A percentile compares a stretch with the other conserved stretches of the same genome.
These are phyloP conservation scores for Tonatia bakeri DNA, from an alignment of 2,113 vertebrate genomes.

Conservation along the genomic window DNA sequence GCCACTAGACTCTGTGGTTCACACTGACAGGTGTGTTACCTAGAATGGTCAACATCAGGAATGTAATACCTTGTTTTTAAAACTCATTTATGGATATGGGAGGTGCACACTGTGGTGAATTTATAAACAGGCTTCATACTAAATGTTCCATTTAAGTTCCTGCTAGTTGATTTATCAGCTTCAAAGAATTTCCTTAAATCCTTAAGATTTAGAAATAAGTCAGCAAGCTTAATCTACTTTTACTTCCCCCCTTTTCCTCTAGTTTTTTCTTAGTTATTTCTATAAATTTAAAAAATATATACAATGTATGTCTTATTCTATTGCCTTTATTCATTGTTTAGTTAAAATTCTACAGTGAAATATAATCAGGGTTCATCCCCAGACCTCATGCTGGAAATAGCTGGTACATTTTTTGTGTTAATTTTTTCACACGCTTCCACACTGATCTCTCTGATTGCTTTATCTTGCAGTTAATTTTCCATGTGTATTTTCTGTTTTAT, in stretches of 20 bases:
- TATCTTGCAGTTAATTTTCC: background rate
- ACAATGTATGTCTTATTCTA: background rate
- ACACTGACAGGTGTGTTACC: background rate
- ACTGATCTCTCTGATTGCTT: background rate
- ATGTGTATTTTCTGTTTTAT: background rate
- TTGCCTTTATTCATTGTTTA: background rate
- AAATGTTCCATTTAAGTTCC: background rate
- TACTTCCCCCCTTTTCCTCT: background rate
- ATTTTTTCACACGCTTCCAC: background rate
- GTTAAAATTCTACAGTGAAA: background rate
- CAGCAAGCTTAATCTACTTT: background rate
- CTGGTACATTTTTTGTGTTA: background rate
- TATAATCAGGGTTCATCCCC: background rate
- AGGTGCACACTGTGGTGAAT: background rate
- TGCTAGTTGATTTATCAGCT: background rate
- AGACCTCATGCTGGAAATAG: background rate
- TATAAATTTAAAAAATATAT: background rate
- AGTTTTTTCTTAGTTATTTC: background rate
- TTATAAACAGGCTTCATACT: background rate
- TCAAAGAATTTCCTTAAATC: background rate
- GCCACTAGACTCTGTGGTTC: background rate
- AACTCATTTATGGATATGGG: background rate
- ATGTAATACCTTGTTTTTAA: background rate
- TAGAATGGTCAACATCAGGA: background rate
- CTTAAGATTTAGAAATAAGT: background rate